phyloP scores from a whole-genome alignment of 1,140 invertebrate genomes.

The Amyelois transitella region DNA sequence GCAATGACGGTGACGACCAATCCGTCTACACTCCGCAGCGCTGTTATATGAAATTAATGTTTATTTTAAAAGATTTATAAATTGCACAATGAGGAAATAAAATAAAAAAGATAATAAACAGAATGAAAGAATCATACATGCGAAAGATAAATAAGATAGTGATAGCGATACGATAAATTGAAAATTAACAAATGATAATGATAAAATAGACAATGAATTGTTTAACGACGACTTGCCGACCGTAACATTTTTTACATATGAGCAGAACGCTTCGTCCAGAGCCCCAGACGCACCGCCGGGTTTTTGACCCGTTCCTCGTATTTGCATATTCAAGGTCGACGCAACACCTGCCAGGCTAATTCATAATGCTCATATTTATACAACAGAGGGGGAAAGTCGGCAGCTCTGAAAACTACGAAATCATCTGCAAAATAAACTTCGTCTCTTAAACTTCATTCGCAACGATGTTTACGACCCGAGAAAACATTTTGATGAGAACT shows the following conservation, averaged over 20 bases:
- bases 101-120: not conserved
- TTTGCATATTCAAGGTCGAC: conserved; percentile 36
- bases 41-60: not conserved
- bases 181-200: too few relatives aligned
- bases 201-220: too few relatives aligned
- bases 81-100: not conserved
- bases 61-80: not conserved
- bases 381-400: not conserved
- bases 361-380: not conserved
- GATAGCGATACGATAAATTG: too few relatives aligned
- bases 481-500: not conserved
- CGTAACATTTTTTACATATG: not conserved
- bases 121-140: not conserved
- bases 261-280: not conserved
- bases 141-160: not conserved
- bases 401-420: not conserved
- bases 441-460: too few relatives aligned
- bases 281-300: conserved; percentile 8
- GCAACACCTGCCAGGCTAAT: conserved; percentile 24
- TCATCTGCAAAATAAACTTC: not conserved
- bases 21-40: not conserved
- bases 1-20: not conserved
- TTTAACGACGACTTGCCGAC: too few relatives aligned
- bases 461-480: not conserved
- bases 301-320: conserved; percentile 28